Conservation (phyloP, 1,140 invertebrate species). For the Lepeophtheirus salmonis region DNA sequence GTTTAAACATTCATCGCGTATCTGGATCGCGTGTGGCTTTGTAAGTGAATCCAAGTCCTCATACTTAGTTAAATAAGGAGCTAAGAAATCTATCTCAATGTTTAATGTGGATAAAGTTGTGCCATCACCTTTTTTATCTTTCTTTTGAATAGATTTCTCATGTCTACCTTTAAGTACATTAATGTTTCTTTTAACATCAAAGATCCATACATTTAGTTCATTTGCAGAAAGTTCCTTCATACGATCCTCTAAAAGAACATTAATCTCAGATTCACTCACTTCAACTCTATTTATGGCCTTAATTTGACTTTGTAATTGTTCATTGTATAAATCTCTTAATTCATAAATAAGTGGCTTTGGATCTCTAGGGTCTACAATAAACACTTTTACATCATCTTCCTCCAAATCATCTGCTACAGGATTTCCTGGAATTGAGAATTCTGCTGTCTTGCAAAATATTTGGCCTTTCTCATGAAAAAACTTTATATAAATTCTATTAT, state of each 20-base stretch:
- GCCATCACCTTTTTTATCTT: not conserved
- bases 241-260: not conserved
- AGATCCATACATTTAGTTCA: conserved; percentile 8
- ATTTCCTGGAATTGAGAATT: not conserved
- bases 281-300: not conserved
- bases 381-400: conserved; percentile 9
- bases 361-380: conserved; percentile 11
- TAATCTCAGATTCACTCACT: not conserved
- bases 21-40: not conserved
- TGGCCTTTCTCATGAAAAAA: conserved; percentile 7
- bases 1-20: conserved; percentile 6
- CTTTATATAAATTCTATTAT: conserved; percentile 6
- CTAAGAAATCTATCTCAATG: conserved; percentile 9
- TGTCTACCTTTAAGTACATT: not conserved
- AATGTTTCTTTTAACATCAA: not conserved
- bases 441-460: conserved; percentile 13
- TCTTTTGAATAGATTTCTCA: not conserved
- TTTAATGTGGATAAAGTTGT: not conserved
- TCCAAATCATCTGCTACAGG: not conserved
- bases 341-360: not conserved
- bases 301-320: not conserved
- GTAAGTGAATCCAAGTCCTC: not conserved
- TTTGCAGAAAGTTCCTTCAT: conserved; percentile 13
- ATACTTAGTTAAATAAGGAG: not conserved
- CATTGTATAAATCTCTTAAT: not conserved